phyloP scores from a whole-genome alignment of 1,140 invertebrate genomes.

The Gryon sp. region DNA sequence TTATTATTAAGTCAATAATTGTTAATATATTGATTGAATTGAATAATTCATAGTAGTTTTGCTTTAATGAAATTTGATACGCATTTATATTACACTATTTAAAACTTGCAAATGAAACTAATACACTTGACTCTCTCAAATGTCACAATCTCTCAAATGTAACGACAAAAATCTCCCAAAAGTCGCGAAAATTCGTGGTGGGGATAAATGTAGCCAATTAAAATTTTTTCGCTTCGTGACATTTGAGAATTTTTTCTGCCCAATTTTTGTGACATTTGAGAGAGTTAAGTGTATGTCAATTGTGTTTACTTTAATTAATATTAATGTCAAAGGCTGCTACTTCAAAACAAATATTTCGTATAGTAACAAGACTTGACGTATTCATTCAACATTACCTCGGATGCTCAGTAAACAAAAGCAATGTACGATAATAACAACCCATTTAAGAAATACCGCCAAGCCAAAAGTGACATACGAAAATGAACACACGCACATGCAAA shows the following conservation, averaged over 20 bases:
- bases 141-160: too few species aligned
- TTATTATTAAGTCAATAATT: too few species aligned
- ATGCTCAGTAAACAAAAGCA: slow-evolving; percentile 17
- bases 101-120: slow-evolving; percentile 4
- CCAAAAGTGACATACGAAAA: slow-evolving; percentile 5
- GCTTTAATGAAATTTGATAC: background rate
- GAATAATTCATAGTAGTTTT: background rate
- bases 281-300: too few species aligned
- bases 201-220: too few species aligned
- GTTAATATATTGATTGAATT: background rate
- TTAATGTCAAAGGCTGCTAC: background rate
- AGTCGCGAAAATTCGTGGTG: too few species aligned
- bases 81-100: slow-evolving; percentile 7
- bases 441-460: slow-evolving; percentile 7
- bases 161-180: too few species aligned
- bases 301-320: slow-evolving; percentile 4
- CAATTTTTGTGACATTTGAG: too few species aligned
- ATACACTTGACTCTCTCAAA: too few species aligned
- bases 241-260: too few species aligned
- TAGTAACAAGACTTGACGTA: slow-evolving; percentile 1
- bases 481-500: background rate
- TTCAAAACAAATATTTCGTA: background rate
- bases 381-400: slow-evolving; percentile 20
- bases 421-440: slow-evolving; percentile 23
- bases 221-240: too few species aligned